These are phyloP conservation scores for Calameuta filiformis DNA, from an alignment of 2,888 invertebrate species.

Conservation along the genomic window DNA sequence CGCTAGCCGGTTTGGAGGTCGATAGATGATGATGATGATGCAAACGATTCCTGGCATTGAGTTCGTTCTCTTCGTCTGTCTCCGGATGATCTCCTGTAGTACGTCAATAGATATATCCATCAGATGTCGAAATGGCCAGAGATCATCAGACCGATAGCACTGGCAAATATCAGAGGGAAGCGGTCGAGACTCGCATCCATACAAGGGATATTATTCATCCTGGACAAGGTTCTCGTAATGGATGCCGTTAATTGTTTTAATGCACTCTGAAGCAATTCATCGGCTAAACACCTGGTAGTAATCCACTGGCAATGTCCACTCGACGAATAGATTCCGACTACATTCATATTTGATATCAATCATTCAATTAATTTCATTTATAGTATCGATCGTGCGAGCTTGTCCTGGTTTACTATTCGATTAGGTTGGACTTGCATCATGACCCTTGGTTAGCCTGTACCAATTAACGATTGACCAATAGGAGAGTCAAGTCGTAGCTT, in stretches of 20 bases:
- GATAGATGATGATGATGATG: slow-evolving; percentile 56
- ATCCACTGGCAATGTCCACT: neutral
- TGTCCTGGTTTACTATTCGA: neutral
- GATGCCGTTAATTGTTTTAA: neutral
- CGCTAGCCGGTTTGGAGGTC: slow-evolving; percentile 71
- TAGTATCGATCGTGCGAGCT: neutral
- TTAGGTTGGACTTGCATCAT: no score
- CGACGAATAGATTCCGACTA: neutral
- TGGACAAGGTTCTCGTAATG: neutral
- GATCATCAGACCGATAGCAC: neutral
- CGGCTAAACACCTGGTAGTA: neutral
- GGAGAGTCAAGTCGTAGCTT: neutral
- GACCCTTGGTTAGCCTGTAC: no score
- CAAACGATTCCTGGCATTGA: slow-evolving; percentile 54
- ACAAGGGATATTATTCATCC: neutral
- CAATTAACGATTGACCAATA: neutral
- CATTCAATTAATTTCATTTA: neutral
- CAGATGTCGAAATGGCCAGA: neutral
- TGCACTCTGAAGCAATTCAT: neutral
- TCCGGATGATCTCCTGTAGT: slow-evolving; percentile 55
- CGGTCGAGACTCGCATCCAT: neutral
- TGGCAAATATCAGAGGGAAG: neutral
- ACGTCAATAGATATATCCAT: neutral
- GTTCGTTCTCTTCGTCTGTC: slow-evolving; percentile 58
- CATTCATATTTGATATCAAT: neutral